These are phyloP conservation scores for Xerus rutilus DNA, from an alignment of 2,797 vertebrate genomes.

Conservation along the genomic window DNA sequence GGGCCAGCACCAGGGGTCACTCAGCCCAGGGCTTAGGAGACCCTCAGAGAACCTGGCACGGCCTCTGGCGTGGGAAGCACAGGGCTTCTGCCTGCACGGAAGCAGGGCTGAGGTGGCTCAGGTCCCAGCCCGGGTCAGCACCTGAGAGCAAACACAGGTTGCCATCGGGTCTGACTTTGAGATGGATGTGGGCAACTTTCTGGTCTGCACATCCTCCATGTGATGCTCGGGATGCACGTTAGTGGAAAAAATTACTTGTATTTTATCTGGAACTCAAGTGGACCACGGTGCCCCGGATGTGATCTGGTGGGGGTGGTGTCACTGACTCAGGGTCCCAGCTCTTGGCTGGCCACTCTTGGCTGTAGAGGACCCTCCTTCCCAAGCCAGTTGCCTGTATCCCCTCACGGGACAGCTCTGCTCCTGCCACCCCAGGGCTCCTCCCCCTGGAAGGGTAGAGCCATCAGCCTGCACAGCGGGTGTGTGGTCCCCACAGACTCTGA, in stretches of 20 bases:
- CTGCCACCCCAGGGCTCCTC: too few species aligned
- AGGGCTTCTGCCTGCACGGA: too few species aligned
- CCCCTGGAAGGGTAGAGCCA: too few species aligned
- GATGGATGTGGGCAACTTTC: not conserved
- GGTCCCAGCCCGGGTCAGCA: not conserved
- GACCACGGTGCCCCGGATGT: not conserved
- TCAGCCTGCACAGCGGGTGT: too few species aligned
- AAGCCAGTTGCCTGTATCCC: accelerated
- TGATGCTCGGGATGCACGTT: not conserved
- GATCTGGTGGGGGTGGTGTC: not conserved
- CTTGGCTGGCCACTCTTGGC: not conserved
- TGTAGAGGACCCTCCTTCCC: too few species aligned
- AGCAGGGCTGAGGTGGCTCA: not conserved
- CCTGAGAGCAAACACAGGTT: accelerated
- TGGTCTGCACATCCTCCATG: not conserved
- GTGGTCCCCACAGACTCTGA: too few species aligned
- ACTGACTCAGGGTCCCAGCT: too few species aligned
- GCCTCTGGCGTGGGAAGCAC: accelerated
- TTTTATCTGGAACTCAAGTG: not conserved
- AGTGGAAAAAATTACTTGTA: not conserved
- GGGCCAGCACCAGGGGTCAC: not conserved
- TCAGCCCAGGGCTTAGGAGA: not conserved
- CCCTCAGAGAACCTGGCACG: not conserved
- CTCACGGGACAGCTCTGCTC: not conserved
- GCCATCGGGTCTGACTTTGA: not conserved